phyloP scores from a whole-genome alignment of 2,113 vertebrate genomes.

The Nothocercus nigrocapillus region DNA sequence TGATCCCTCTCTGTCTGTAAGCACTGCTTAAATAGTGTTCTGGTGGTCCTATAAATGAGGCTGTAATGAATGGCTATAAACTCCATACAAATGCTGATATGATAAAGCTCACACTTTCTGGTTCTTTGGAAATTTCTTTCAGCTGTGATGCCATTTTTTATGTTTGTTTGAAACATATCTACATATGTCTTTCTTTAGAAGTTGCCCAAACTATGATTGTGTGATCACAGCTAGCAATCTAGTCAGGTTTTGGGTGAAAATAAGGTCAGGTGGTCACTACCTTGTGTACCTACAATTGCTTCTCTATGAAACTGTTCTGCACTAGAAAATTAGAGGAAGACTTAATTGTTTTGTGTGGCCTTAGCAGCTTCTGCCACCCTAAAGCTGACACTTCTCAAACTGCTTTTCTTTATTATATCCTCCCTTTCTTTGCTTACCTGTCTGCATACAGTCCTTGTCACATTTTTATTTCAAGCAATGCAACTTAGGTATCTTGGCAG shows the following conservation, averaged over 20 bases:
- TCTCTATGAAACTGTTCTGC: not conserved
- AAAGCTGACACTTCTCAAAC: not conserved
- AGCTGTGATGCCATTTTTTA: not conserved
- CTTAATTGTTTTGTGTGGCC: not conserved
- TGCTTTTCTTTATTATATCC: not conserved
- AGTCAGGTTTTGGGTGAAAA: not conserved
- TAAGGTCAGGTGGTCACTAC: not conserved
- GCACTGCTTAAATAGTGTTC: not conserved
- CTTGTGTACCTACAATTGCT: not conserved
- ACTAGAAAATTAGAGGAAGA: not conserved
- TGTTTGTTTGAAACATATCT: not conserved
- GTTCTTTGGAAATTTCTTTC: not conserved
- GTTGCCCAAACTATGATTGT: not conserved
- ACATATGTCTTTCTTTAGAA: not conserved
- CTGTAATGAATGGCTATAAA: not conserved
- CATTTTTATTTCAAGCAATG: not conserved
- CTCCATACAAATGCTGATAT: not conserved
- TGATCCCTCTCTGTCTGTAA: not conserved
- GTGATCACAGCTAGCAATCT: not conserved
- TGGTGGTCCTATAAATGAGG: not conserved
- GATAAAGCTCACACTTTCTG: not conserved
- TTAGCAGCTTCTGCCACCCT: not conserved
- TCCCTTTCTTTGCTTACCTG: not conserved
- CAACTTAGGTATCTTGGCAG: not conserved
- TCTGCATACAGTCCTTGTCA: not conserved